Conservation (phyloP, 2,797 vertebrate genomes). For the Tapirus indicus region DNA sequence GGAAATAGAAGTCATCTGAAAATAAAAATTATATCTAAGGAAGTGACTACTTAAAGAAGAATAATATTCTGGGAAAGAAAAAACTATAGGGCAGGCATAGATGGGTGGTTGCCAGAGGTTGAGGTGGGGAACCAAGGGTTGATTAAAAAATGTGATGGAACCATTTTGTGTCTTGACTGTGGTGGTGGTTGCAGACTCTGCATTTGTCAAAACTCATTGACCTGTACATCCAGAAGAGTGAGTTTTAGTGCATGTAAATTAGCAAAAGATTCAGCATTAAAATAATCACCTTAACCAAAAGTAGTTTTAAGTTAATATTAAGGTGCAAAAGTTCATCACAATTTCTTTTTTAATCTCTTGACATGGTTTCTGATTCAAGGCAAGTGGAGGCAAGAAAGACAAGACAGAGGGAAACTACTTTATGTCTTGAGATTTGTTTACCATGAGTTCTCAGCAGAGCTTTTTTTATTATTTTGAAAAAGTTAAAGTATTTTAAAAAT, state of each 20-base stretch:
- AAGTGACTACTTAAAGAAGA: not conserved
- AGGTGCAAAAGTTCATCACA: not conserved
- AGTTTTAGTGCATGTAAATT: not conserved
- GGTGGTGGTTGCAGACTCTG: not conserved
- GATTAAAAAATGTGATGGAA: not conserved
- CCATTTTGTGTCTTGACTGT: not conserved
- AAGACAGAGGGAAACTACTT: not conserved
- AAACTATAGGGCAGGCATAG: not conserved
- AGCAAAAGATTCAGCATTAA: not conserved
- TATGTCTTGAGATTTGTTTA: not conserved
- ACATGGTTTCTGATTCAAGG: not conserved
- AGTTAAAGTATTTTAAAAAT: not conserved
- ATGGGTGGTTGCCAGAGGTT: not conserved
- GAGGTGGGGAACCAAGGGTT: not conserved
- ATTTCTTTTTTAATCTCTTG: not conserved
- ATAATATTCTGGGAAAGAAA: not conserved
- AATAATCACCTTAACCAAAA: not conserved
- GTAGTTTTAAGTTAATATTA: constrained; percentile 17
- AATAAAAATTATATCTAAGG: not conserved
- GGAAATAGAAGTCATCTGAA: not conserved
- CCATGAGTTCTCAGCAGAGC: not conserved
- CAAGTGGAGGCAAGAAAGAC: not conserved
- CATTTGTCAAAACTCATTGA: not conserved
- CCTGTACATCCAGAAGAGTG: not conserved
- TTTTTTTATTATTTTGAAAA: not conserved